phyloP scores from a whole-genome alignment of 2,113 vertebrate species.

The Hypomesus transpacificus region DNA sequence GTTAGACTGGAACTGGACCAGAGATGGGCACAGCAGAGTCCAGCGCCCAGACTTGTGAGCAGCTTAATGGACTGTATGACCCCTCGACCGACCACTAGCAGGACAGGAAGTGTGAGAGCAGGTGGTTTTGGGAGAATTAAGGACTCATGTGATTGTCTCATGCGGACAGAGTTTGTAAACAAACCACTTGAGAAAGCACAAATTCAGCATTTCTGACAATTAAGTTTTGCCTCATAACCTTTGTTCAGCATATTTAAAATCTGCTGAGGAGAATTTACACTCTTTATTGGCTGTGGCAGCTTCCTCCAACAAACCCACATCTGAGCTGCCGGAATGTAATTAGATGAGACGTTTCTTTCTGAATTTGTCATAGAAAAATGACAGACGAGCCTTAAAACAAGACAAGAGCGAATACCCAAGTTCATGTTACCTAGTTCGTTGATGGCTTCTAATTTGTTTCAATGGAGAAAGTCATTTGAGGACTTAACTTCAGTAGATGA shows the following conservation, averaged over 20 bases:
- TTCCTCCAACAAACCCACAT: slow-evolving; percentile 5
- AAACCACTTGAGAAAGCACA: slow-evolving; percentile 22
- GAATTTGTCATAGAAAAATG: slow-evolving; percentile 2
- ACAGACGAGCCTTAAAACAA: background rate
- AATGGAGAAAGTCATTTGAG: slow-evolving; percentile 16
- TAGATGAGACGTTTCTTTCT: slow-evolving; percentile 29
- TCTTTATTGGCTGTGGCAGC: slow-evolving; percentile 37
- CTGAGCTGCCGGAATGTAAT: slow-evolving; percentile 26
- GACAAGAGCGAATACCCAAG: background rate
- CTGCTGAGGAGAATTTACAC: background rate
- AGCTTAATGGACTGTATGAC: too few relatives aligned
- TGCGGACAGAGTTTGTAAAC: slow-evolving; percentile 21
- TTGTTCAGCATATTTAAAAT: slow-evolving; percentile 45
- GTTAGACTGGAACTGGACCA: too few relatives aligned
- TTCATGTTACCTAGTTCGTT: slow-evolving; percentile 32
- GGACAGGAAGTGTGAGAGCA: background rate
- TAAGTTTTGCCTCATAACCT: slow-evolving; percentile 27
- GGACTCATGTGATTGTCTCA: background rate
- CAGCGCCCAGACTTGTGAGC: too few relatives aligned
- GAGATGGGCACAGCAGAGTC: too few relatives aligned
- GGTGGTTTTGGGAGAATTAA: too few relatives aligned
- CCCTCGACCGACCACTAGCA: background rate
- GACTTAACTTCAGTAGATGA: slow-evolving; percentile 18
- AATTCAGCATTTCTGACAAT: slow-evolving; percentile 46
- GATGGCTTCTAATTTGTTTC: slow-evolving; percentile 22